phyloP scores from a whole-genome alignment of 2,797 vertebrate species.

The Dendrocincla fuliginosa region DNA sequence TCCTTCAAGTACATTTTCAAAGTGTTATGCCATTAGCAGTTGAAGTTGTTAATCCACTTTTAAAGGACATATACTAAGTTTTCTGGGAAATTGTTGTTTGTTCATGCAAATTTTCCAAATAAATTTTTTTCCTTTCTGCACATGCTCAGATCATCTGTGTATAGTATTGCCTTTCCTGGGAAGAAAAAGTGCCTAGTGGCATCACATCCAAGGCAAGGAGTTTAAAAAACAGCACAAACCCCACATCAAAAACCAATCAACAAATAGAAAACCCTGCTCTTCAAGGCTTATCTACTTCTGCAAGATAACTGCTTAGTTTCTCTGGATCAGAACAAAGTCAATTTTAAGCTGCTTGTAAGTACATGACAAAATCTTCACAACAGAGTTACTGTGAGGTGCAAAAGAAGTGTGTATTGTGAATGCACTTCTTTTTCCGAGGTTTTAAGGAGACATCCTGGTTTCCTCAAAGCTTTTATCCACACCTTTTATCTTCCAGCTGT shows the following conservation, averaged over 20 bases:
- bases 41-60: background rate
- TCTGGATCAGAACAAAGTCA: background rate
- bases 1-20: background rate
- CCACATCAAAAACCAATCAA: background rate
- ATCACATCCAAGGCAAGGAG: background rate
- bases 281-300: background rate
- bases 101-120: background rate
- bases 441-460: background rate
- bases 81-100: background rate
- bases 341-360: background rate
- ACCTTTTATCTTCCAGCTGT: background rate
- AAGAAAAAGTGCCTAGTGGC: background rate
- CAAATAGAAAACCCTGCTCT: background rate
- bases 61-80: background rate
- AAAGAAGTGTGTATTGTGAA: background rate
- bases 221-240: fast-evolving
- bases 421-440: background rate
- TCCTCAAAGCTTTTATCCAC: background rate
- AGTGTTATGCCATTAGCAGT: background rate
- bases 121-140: background rate
- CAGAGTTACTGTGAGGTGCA: background rate
- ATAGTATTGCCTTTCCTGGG: background rate
- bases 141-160: background rate
- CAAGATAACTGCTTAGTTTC: background rate
- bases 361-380: background rate